These are phyloP conservation scores for Leptocoma aspasia DNA, from an alignment of 2,113 vertebrate species.

Conservation along the genomic window DNA sequence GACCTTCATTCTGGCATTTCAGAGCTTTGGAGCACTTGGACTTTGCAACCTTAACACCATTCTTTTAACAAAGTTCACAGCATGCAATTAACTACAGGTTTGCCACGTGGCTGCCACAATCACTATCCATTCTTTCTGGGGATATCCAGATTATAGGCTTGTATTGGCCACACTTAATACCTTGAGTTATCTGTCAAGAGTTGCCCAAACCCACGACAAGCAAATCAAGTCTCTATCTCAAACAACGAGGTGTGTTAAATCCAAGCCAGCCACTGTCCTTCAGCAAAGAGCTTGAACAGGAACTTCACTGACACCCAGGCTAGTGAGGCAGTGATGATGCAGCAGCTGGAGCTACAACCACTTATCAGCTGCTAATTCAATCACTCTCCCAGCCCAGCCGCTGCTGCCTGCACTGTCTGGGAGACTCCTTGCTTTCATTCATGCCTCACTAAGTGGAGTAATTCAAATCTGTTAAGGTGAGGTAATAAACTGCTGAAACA, in stretches of 20 bases:
- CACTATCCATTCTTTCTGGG: neutral
- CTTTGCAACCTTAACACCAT: neutral
- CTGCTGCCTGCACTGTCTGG: neutral
- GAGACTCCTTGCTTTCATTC: neutral
- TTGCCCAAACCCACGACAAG: neutral
- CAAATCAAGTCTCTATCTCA: neutral
- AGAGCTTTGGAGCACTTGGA: neutral
- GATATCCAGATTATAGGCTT: neutral
- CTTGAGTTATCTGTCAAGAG: neutral
- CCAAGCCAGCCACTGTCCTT: neutral
- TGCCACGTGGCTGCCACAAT: neutral
- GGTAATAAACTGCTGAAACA: constrained; percentile 38
- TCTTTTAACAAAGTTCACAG: neutral
- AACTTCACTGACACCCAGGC: fast-evolving
- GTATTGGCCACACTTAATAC: neutral
- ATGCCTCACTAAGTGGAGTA: constrained; percentile 24
- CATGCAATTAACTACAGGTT: neutral
- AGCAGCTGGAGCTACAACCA: neutral
- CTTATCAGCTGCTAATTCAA: constrained; percentile 23
- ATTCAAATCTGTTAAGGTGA: constrained; percentile 24
- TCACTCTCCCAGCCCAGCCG: neutral
- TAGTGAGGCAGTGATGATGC: neutral
- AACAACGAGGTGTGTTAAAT: neutral
- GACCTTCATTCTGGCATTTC: neutral
- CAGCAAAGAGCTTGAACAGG: neutral